Base-by-base conservation (phyloP, 2,888 invertebrate species). In the Epistrophella euchroma region DNA sequence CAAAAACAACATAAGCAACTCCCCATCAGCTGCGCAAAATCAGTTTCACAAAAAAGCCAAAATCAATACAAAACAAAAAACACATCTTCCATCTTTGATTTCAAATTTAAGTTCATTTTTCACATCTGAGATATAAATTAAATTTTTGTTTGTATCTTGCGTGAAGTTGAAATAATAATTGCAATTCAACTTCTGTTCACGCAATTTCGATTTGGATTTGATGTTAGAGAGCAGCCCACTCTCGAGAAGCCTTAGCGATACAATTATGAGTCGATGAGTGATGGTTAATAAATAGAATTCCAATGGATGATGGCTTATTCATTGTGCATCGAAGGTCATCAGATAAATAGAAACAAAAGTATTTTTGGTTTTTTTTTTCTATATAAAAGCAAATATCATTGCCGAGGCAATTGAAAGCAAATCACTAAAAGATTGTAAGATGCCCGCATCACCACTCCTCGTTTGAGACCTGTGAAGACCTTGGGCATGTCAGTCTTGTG, bases 41-140 rank as follows among this genome's bases (percentile, higher is more conserved):
- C 76, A 81, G 70, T 81, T 85, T 73, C 73, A 81, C 73, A 80
- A 85, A 85, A 43, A 85, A 62, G 50, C 66, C 71, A 79, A 80
- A 80, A 76, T 84, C 84, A 66, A 76, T 76, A 77, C 64, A 37
- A 76, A 64, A 72, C 55, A 35, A 73, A 58, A 68, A 62, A 32
- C 40, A 47, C 13, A 64, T 47, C 32, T 19, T 58, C 43, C n/a
- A 43, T 50, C 52, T 56, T 52, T 55, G 40, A 28, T 66, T 60
- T 25, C 13, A n/a, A 35, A 32, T 62, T 62, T 56, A 28, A 45
- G 28, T 72, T 47, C 1, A 7, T 37, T 68, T 50, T 52, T 22
- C 22, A 5, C 47, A 19, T 28, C 40, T 37, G 60, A 40, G 19
- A 19, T 35, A 32, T 25, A 25, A n/a, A 28, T 28, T 32, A 0